Evolutionary conservation across 2,797 vertebrate genomes (phyloP), one percentile per base, ranked within the genome.

Genomic region (Sphaeramia orbicularis): DNA sequence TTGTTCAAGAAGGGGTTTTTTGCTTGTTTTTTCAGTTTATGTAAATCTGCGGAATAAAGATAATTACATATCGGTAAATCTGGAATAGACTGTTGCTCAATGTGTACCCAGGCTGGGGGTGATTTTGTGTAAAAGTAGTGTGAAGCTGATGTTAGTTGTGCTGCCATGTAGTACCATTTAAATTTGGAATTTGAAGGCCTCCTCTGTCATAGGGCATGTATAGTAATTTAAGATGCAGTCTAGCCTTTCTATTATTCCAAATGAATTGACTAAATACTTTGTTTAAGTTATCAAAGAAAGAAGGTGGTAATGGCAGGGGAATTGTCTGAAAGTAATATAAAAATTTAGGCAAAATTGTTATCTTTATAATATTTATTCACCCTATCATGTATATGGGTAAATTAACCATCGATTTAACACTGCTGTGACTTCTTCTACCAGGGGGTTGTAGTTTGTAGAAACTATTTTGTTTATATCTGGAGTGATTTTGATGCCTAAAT

Each of bases 361-460:
- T 75, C 63, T 72, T 65, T 27, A 71, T 67, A 6, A 55, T 0
- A 65, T 77, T 66, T 54, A 81, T 81, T 45, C 27, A 14, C n/a
- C 59, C 70, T 0, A 71, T 16, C 72, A 81, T 66, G 0, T 62
- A 74, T 53, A 78, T 64, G 1, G 71, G 65, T 24, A 81, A 48
- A 8, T 8, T 41, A 14, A 68, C 65, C 74, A 81, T 0, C 7
- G 3, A 11, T 83, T 40, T 14, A 76, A 9, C 30, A 3, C 2
- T 11, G 62, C 27, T 1, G 18, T 69, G 0, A 71, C 27, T 35
- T 1, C 1, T 0, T 84, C 41, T 1, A 73, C 2, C 7, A 86
- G 37, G 12, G 74, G 41, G 8, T 79, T 27, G 41, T 75, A 72
- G 36, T 72, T 77, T 45, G 10, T 1, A 30, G 48, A 2, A 3